phyloP scores from a whole-genome alignment of 2,797 vertebrate species.

The Paramormyrops hopkinsi region DNA sequence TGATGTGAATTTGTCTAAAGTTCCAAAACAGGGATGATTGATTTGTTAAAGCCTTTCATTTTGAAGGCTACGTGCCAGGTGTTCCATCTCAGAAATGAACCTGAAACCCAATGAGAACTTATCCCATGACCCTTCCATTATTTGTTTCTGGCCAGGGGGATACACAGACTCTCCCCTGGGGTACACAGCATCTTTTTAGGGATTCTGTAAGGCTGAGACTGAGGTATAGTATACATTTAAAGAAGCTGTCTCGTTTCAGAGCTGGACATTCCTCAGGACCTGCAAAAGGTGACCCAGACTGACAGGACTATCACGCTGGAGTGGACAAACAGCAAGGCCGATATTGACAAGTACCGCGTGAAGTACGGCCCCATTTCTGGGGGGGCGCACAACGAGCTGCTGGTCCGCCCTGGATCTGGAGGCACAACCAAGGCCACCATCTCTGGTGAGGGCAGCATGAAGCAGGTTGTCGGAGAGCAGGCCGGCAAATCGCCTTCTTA shows the following conservation, averaged over 20 bases:
- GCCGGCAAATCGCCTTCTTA: neutral
- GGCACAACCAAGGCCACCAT: conserved; percentile 69
- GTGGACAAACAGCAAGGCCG: conserved; percentile 79
- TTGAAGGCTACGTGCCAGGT: neutral
- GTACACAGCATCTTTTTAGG: neutral
- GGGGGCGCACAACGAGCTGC: conserved; percentile 71
- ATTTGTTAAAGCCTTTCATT: neutral
- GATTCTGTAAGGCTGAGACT: neutral
- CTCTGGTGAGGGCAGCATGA: conserved; percentile 59
- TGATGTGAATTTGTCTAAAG: neutral
- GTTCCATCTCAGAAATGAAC: neutral
- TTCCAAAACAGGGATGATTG: neutral
- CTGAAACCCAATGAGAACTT: neutral
- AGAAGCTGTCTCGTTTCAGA: conserved; percentile 50
- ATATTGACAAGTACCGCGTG: conserved; percentile 70
- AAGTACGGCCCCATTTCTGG: conserved; percentile 87
- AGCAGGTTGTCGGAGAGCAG: neutral
- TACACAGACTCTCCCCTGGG: neutral
- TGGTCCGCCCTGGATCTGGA: conserved; percentile 65
- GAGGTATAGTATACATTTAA: neutral
- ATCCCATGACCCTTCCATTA: neutral
- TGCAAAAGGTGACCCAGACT: conserved; percentile 70
- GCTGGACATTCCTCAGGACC: conserved; percentile 74
- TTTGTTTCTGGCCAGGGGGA: neutral
- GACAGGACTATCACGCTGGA: conserved; percentile 78